Percentiles rank a stretch among this genome's conserved stretches.
phyloP scores from a whole-genome alignment of 2,888 invertebrate genomes.

The Trilocha varians region DNA sequence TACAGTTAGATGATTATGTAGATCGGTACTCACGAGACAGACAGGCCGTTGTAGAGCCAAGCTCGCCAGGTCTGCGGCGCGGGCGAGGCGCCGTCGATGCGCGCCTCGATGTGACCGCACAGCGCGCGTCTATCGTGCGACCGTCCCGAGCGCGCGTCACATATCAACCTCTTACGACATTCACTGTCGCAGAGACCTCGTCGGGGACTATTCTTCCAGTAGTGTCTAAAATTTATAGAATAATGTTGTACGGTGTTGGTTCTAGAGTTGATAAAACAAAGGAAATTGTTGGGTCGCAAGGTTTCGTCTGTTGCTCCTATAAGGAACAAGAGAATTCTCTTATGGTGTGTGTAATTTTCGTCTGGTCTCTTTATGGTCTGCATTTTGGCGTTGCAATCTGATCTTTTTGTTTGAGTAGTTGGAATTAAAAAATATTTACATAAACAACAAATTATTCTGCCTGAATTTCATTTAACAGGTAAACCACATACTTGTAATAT shows the following conservation, averaged over 20 bases:
- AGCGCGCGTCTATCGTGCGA: constrained; percentile 89
- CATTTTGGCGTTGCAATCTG: too few species aligned
- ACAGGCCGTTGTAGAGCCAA: constrained; percentile 90
- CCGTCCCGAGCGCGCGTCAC: constrained; percentile 89
- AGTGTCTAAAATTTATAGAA: constrained; percentile 73
- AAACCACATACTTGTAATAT: constrained; percentile 83
- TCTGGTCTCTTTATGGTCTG: too few species aligned
- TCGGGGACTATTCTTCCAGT: constrained; percentile 91
- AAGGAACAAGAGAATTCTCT: too few species aligned
- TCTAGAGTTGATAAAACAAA: too few species aligned
- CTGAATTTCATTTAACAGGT: not conserved
- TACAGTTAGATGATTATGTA: too few species aligned
- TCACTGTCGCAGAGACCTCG: constrained; percentile 86
- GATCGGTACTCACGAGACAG: constrained; percentile 83
- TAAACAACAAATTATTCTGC: not conserved
- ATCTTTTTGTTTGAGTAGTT: too few species aligned
- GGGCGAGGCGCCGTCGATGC: constrained; percentile 82
- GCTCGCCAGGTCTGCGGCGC: constrained; percentile 84
- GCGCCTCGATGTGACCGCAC: constrained; percentile 86
- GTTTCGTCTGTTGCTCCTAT: too few species aligned
- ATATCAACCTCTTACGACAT: constrained; percentile 88
- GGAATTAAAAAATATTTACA: not conserved
- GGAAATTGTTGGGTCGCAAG: too few species aligned
- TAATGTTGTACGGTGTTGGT: not conserved
- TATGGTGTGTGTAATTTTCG: too few species aligned